Percentiles rank a stretch among this genome's conserved stretches.
These are phyloP conservation scores for Macheiramphus alcinus DNA, from an alignment of 2,113 vertebrate species.

Conservation along the genomic window DNA sequence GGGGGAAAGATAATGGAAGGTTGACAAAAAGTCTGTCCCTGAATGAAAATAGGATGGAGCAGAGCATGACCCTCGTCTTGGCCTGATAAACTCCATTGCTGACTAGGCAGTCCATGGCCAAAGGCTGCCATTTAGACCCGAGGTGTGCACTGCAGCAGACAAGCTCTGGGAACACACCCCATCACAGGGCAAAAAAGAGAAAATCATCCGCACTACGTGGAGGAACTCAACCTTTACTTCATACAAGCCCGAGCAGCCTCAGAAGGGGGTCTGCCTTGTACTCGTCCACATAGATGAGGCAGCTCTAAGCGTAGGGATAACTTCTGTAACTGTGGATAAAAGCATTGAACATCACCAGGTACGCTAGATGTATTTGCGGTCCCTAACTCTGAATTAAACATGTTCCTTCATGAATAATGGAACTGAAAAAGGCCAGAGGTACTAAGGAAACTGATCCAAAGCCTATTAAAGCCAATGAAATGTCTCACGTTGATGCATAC, in stretches of 20 bases:
- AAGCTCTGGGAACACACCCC: background rate
- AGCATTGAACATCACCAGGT: background rate
- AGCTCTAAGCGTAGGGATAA: background rate
- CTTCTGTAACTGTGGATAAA: background rate
- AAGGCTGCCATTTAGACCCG: background rate
- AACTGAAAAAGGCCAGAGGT: background rate
- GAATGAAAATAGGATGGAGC: background rate
- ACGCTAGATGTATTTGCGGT: background rate
- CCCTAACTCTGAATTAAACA: constrained; percentile 44
- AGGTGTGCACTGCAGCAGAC: background rate
- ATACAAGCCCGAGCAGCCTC: background rate
- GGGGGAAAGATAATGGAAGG: constrained; percentile 30
- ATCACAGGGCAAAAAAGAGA: background rate
- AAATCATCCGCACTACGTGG: background rate
- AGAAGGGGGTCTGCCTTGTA: fast-evolving
- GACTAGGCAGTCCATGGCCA: background rate
- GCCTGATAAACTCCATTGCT: background rate
- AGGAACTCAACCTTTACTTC: background rate
- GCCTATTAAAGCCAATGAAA: constrained; percentile 20
- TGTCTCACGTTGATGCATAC: background rate
- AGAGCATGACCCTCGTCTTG: background rate
- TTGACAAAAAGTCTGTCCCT: background rate
- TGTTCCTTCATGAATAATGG: constrained; percentile 34
- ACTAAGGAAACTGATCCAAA: constrained; percentile 9
- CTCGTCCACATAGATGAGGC: fast-evolving